Base-by-base conservation (phyloP, 2,888 invertebrate species). In the Troides oblongomaculatus region DNA sequence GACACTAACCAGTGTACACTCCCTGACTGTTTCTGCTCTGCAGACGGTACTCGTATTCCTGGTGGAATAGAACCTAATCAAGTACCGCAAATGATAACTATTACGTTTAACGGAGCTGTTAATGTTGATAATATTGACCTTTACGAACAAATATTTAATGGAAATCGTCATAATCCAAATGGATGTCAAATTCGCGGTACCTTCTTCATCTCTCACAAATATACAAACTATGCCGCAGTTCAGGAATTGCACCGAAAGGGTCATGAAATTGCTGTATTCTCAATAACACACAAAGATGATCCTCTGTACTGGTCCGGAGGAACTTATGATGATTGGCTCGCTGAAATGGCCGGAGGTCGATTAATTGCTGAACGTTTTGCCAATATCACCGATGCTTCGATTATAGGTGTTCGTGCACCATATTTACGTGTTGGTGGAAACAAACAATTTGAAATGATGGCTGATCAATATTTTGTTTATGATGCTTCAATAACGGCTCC, bases 361-460 rank as follows among this genome's bases (percentile, higher is more conserved):
- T 92, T 98, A 73, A 97, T 98, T 80, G 93, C 96, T 75, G 97
- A 97, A 89, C 94, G 97, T 76, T 98, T 97, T 83, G 96, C 97
- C 69, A 98, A 98, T 87, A 97, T 98, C 78, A 97, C 97, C 67
- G 98, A 98, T 83, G 97, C 97, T 60, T 97, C 97, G 7, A 97
- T 98, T 75, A 97, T 97, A 78, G 97, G 97, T 21, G 93, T 97
- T 75, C 95, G 98, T 58, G 97, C 98, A 2, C 98, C 98, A 6
- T 98, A 97, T 83, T 93, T 98, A 66, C 94, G 98, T 66, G 97
- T 98, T 0, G 98, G 98, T 73, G 98, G 98, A 73, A 97, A 98
- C 93, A 97, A 96, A 80, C 98, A 98, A 92, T 99, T 98, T 86
- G 97, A 97, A 89, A 98, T 98, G 98, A 98, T 99, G 98, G 95